Evolutionary conservation across 2,797 vertebrate genomes (phyloP).

Genomic region (Clarias fuscus): DNA sequence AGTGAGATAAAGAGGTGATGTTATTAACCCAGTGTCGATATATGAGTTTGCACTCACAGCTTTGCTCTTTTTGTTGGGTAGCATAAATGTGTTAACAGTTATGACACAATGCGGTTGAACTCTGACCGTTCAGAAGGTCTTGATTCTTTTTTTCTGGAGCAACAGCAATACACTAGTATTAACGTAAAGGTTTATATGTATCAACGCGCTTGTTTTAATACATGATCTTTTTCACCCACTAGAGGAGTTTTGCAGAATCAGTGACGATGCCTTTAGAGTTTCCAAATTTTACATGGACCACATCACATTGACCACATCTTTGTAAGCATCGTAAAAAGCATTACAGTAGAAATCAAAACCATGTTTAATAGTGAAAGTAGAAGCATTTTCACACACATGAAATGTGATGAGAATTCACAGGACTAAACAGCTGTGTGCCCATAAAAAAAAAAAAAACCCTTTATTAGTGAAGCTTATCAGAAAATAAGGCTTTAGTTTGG

Average conservation of each 20-base stretch:
- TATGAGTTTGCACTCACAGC: background rate
- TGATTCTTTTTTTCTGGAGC: background rate
- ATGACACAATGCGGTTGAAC: background rate
- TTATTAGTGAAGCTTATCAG: too few relatives aligned
- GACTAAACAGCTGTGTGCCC: background rate
- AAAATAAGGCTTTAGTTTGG: too few relatives aligned
- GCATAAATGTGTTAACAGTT: background rate
- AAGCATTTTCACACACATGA: too few relatives aligned
- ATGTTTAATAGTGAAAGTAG: too few relatives aligned
- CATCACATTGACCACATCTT: too few relatives aligned
- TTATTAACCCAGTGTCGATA: slow-evolving; percentile 3
- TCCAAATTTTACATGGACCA: background rate
- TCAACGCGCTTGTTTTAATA: too few relatives aligned
- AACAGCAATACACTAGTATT: too few relatives aligned
- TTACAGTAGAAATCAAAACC: too few relatives aligned
- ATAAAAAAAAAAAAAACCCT: too few relatives aligned
- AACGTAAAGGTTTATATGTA: background rate
- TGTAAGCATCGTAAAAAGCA: too few relatives aligned
- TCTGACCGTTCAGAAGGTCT: background rate
- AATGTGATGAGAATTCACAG: too few relatives aligned
- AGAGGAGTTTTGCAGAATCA: background rate
- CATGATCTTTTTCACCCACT: background rate
- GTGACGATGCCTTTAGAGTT: background rate
- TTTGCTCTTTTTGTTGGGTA: background rate
- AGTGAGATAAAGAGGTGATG: background rate